A percentile compares a stretch with the other conserved stretches of the same genome.
These are phyloP conservation scores for Bubo scandiacus DNA, from an alignment of 2,113 vertebrate genomes.

Conservation along the genomic window DNA sequence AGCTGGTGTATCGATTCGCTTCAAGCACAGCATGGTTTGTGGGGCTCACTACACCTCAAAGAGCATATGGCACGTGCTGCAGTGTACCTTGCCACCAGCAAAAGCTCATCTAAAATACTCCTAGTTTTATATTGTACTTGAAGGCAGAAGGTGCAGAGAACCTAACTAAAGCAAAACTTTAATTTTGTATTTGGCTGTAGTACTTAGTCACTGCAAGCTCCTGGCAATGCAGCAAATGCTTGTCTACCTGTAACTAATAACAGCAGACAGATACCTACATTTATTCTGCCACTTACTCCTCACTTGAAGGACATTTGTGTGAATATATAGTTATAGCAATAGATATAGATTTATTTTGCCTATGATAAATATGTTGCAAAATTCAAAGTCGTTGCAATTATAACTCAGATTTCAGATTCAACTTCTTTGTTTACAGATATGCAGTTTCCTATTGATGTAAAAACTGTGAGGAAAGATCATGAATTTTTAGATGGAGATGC, in stretches of 20 bases:
- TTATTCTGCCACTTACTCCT: neutral
- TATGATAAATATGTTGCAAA: neutral
- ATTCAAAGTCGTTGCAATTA: neutral
- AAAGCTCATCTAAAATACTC: neutral
- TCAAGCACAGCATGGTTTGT: neutral
- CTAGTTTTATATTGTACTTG: neutral
- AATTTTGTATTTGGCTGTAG: neutral
- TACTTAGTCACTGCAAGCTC: neutral
- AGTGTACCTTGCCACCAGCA: neutral
- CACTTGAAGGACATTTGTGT: neutral
- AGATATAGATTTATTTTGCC: neutral
- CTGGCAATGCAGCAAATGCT: neutral
- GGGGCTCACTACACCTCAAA: neutral
- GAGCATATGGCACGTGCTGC: fast-evolving
- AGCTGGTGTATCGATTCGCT: neutral
- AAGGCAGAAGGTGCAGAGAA: neutral
- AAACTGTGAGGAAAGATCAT: conserved; percentile 78
- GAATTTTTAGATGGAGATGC: conserved; percentile 81
- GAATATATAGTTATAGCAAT: neutral
- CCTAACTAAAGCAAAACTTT: neutral
- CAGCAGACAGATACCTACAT: neutral
- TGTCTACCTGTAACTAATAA: neutral
- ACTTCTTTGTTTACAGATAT: conserved; percentile 67
- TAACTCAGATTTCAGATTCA: neutral
- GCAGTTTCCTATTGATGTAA: conserved; percentile 77